phyloP scores from a whole-genome alignment of 2,888 invertebrate genomes.

The Plutella xylostella region DNA sequence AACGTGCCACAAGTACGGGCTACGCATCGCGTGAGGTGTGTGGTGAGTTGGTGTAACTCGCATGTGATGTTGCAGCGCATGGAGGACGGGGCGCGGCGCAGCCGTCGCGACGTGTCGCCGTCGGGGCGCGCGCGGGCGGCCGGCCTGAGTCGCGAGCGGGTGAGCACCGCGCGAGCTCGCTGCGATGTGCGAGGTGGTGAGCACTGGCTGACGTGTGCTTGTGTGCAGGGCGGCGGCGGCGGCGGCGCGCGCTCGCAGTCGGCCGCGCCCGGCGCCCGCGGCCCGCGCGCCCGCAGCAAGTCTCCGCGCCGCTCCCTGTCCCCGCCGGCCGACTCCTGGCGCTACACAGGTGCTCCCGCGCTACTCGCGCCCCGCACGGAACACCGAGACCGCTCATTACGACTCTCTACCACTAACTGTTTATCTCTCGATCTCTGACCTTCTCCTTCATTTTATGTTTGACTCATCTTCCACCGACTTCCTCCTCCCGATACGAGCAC shows the following conservation, averaged over 20 bases:
- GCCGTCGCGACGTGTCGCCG: conserved; percentile 87
- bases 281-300: conserved; percentile 77
- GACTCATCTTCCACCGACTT: conserved; percentile 56
- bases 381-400: conserved; percentile 60
- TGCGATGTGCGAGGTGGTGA: conserved; percentile 1
- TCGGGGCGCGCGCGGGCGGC: conserved; percentile 78
- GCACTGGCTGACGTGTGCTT: conserved; percentile 7
- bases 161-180: conserved; percentile 24
- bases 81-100: conserved; percentile 77
- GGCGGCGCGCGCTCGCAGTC: conserved; percentile 84
- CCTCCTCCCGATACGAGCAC: conserved; percentile 53
- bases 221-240: conserved; percentile 54
- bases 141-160: conserved; percentile 73
- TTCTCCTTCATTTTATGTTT: conserved; percentile 45
- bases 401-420: conserved; percentile 63
- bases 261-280: conserved; percentile 76
- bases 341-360: conserved; percentile 67
- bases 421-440: conserved; percentile 49
- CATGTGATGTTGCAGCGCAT: conserved; percentile 54
- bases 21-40: no score
- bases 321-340: conserved; percentile 79
- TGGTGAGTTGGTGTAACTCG: no score
- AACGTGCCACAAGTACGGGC: no score
- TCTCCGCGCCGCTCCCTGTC: conserved; percentile 87
- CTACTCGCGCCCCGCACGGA: conserved; percentile 55